phyloP scores from a whole-genome alignment of 1,140 invertebrate genomes.

The Melitaea cinxia region DNA sequence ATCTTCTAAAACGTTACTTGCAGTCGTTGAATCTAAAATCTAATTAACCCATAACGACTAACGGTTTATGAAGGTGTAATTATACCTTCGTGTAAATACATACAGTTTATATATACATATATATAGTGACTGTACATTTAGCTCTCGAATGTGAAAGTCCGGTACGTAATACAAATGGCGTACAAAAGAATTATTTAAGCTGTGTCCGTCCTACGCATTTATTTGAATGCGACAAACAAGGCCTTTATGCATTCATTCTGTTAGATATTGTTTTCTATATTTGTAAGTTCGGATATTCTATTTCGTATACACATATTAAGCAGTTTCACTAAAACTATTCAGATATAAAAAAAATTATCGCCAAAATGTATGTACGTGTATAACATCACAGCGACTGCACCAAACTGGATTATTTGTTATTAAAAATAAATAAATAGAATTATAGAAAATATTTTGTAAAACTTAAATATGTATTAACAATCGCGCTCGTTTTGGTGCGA shows the following conservation, averaged over 20 bases:
- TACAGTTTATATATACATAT: no score
- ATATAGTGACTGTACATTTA: conserved; percentile 8
- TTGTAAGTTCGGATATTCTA: no score
- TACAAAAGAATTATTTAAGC: conserved; percentile 32
- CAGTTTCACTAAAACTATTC: no score
- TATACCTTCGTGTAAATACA: conserved; percentile 10
- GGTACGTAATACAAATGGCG: conserved; percentile 11
- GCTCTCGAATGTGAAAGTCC: conserved; percentile 5
- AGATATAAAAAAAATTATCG: no score
- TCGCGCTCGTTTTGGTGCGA: no score
- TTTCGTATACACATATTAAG: no score
- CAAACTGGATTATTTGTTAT: no score
- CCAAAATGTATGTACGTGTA: no score
- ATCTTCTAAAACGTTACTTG: conserved; percentile 1
- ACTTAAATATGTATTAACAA: no score
- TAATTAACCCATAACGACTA: conserved; percentile 15
- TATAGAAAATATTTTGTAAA: no score
- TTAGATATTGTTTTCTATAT: neutral
- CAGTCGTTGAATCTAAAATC: neutral
- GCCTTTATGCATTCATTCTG: neutral
- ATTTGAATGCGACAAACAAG: conserved; percentile 9
- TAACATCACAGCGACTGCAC: no score
- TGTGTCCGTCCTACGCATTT: conserved; percentile 2
- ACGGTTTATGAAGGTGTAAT: conserved; percentile 17
- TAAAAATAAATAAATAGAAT: no score